Conservation (phyloP, 2,113 vertebrate species). For the Apteryx owenii region DNA sequence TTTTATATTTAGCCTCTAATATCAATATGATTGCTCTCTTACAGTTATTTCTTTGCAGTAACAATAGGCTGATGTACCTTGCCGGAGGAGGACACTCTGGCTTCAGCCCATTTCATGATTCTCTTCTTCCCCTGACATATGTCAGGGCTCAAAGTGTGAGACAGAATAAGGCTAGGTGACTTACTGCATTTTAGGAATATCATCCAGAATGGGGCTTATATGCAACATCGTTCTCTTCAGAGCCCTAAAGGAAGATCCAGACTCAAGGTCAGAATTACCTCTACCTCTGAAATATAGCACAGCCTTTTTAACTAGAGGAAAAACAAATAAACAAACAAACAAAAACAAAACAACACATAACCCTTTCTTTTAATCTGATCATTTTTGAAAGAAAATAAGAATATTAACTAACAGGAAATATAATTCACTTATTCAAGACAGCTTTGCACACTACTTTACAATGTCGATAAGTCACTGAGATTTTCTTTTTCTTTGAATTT, state of each 20-base stretch:
- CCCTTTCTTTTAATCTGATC: background rate
- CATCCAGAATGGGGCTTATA: background rate
- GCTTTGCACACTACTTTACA: background rate
- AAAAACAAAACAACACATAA: background rate
- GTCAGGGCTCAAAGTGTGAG: background rate
- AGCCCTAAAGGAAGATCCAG: background rate
- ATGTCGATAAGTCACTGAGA: background rate
- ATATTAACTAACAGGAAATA: background rate
- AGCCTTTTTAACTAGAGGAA: fast-evolving
- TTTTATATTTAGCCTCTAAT: background rate
- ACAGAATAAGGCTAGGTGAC: background rate
- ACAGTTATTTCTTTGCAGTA: background rate
- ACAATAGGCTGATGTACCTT: background rate
- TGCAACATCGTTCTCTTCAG: background rate
- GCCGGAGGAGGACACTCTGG: background rate
- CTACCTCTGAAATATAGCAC: background rate
- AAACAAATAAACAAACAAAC: fast-evolving
- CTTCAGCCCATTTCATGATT: background rate
- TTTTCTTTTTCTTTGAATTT: background rate
- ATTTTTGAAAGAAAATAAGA: background rate
- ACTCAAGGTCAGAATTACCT: background rate
- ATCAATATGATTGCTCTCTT: background rate
- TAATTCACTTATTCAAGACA: background rate
- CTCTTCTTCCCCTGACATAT: background rate
- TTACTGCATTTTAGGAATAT: background rate